These are phyloP conservation scores for Drosophila virilis DNA, from an alignment of 1,140 invertebrate genomes.

Conservation along the genomic window DNA sequence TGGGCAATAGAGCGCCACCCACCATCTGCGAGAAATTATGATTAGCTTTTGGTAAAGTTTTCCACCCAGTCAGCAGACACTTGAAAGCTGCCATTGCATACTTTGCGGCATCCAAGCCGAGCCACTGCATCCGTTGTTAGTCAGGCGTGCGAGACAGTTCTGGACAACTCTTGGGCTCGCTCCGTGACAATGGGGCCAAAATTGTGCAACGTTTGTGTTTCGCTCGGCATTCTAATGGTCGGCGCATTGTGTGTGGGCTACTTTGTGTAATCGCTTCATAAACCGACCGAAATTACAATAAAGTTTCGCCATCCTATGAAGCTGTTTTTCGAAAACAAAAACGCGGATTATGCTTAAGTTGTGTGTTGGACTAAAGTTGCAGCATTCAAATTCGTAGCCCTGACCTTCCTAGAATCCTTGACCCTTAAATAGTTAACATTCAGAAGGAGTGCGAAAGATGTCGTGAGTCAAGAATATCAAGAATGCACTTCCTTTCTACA, in stretches of 20 bases:
- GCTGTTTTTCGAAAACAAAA: conserved; percentile 1
- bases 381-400: too few relatives aligned
- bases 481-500: too few relatives aligned
- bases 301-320: conserved; percentile 39
- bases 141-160: conserved; percentile 39
- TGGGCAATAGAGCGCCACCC: conserved; percentile 27
- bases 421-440: too few relatives aligned
- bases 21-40: conserved; percentile 75
- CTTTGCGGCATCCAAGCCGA: conserved; percentile 49
- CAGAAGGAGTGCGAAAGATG: too few relatives aligned
- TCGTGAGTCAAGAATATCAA: too few relatives aligned
- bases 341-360: not conserved
- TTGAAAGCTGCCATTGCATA: conserved; percentile 59
- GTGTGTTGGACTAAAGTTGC: not conserved
- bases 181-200: conserved; percentile 45
- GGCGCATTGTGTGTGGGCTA: conserved; percentile 33
- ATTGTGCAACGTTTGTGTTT: conserved; percentile 73
- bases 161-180: conserved; percentile 8
- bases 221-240: conserved; percentile 52
- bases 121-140: conserved; percentile 27
- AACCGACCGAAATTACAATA: conserved; percentile 66
- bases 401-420: too few relatives aligned
- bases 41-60: conserved; percentile 79
- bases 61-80: conserved; percentile 69
- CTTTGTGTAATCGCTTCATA: conserved; percentile 64